Base-by-base conservation (phyloP, 2,888 invertebrate species). In the Maniola hyperantus region DNA sequence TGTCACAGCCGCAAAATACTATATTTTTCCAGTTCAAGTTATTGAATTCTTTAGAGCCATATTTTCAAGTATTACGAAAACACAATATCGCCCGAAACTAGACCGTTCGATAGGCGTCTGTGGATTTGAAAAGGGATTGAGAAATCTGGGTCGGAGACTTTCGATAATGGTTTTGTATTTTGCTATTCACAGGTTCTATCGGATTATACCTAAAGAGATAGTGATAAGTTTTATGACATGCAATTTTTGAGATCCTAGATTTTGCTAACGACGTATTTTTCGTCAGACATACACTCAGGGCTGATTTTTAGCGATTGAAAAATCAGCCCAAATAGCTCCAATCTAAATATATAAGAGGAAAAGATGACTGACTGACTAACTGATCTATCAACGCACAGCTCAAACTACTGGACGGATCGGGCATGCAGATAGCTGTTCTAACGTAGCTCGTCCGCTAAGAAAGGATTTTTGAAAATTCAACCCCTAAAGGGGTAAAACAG, bases 21-120 rank as follows among this genome's bases (percentile, higher is more conserved):
- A 53, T 36, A 62, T 53, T 62, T 53, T 18, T 18, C 50, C 66
- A 50, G 50, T 48, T 34, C 26, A 59, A 63, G 44, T 51, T 64
- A 58, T 62, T 55, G 67, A 65, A 67, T 65, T 65, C 64, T 67
- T 67, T 51, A 34, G 15, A 58, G 26, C 36, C 34, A 58, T 44
- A 53, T 64, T 67, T 64, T 69, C 46, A 46, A 53, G 65, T 54
- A 65, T 65, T 62, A 59, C 60, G 61, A 62, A 59, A 69, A 64
- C 68, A 65, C 67, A 69, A 67, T 69, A 69, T 67, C 51, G 54
- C 59, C 69, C 64, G 44, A 67, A 67, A 65, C 67, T 69, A 65
- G 69, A 67, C 46, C 69, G 54, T 69, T 69, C 65, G 62, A 67
- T 69, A 67, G 62, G 65, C 65, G 65, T 64, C 61, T 53, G 67